Conservation (phyloP, 2,888 invertebrate genomes). For the Mimachlamys varia region DNA sequence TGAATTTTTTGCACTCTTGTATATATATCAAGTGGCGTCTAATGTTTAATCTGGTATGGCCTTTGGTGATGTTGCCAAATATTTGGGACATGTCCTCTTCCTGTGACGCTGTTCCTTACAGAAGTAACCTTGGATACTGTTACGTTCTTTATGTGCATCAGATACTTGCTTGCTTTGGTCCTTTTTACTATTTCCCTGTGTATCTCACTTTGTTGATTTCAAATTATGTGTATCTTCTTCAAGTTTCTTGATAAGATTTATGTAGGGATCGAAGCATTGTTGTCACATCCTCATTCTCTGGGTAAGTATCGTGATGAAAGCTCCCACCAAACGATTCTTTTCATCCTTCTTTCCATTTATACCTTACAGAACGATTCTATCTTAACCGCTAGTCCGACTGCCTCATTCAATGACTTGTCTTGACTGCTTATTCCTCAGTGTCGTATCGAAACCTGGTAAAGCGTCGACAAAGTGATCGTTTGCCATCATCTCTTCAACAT, state of each 20-base stretch:
- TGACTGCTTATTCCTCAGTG: constrained; percentile 43
- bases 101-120: too few relatives aligned
- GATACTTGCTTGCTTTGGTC: background rate
- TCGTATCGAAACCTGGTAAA: constrained; percentile 42
- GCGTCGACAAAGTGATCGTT: constrained; percentile 47
- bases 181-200: background rate
- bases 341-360: constrained; percentile 22
- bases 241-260: too few relatives aligned
- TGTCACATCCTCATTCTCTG: background rate
- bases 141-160: background rate
- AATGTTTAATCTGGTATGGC: background rate
- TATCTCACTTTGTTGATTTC: background rate
- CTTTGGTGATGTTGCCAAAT: background rate
- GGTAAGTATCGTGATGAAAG: constrained; percentile 59
- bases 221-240: too few relatives aligned
- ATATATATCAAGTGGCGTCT: background rate
- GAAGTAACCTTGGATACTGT: too few relatives aligned
- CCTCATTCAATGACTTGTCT: constrained; percentile 41
- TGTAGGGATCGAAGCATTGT: too few relatives aligned
- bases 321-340: constrained; percentile 54
- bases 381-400: constrained; percentile 41
- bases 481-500: constrained; percentile 41
- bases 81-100: too few relatives aligned
- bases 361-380: constrained; percentile 44
- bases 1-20: too few relatives aligned